phyloP scores from a whole-genome alignment of 1,140 invertebrate species.

The Hycleus phaleratus region DNA sequence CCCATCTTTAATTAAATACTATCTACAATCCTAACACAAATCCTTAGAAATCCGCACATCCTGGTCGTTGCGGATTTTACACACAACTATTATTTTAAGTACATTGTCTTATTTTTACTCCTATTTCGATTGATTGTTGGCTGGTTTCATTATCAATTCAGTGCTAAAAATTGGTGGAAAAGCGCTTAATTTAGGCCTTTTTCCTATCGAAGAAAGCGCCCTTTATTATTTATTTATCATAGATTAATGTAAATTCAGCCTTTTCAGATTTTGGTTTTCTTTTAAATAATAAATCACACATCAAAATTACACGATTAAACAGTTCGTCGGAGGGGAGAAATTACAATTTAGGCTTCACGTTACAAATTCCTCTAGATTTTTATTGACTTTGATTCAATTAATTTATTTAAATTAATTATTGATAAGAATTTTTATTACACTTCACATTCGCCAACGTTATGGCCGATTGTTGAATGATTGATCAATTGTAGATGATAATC shows the following conservation, averaged over 20 bases:
- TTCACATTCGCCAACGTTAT: constrained; percentile 39
- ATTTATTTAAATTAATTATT: not conserved
- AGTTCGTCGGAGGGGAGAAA: no score
- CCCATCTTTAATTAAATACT: constrained; percentile 20
- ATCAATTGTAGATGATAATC: constrained; percentile 51
- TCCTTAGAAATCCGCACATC: constrained; percentile 13
- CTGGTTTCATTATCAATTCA: no score
- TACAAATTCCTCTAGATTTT: no score
- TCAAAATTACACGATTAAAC: no score
- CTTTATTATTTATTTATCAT: no score
- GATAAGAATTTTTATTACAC: constrained; percentile 26
- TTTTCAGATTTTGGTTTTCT: no score
- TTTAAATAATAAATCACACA: no score
- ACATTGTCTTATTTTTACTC: not conserved
- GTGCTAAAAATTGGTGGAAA: no score
- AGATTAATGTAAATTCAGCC: no score
- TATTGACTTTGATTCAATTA: no score
- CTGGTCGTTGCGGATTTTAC: constrained; percentile 7
- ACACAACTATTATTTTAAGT: constrained; percentile 23
- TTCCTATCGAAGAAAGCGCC: not conserved
- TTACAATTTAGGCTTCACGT: no score
- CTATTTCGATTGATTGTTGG: no score
- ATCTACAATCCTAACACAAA: constrained; percentile 33
- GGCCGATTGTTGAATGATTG: constrained; percentile 29
- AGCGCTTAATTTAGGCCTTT: constrained; percentile 1